Percentiles rank a stretch among this genome's conserved stretches.
Evolutionary conservation across 2,797 vertebrate species (phyloP).

Genomic region (Odontamblyopus lacepedii): DNA sequence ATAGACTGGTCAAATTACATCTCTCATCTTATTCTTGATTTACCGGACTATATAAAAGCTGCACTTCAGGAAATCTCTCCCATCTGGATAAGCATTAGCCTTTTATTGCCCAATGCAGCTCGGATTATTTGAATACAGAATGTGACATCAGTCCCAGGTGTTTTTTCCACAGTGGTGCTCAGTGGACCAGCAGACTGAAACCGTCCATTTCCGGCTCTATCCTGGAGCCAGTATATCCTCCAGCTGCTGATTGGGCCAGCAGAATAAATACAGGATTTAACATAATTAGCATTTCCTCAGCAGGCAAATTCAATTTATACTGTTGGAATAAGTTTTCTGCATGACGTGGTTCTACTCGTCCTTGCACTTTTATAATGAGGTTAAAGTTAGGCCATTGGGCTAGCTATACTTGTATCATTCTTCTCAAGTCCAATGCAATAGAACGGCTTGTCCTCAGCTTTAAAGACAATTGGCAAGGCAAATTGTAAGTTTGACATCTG

Average conservation of each 20-base stretch:
- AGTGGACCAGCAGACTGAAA: slow-evolving; percentile 9
- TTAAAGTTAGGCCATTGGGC: slow-evolving; percentile 40
- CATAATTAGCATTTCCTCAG: slow-evolving; percentile 35
- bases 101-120: background rate
- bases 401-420: background rate
- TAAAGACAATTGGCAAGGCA: slow-evolving; percentile 29
- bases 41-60: background rate
- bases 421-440: slow-evolving; percentile 13
- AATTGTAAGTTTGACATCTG: slow-evolving; percentile 23
- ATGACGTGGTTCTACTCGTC: slow-evolving; percentile 46
- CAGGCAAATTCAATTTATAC: slow-evolving; percentile 40
- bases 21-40: background rate
- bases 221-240: slow-evolving; percentile 19
- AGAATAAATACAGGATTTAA: slow-evolving; percentile 29
- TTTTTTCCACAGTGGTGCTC: slow-evolving; percentile 10
- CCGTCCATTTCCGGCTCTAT: slow-evolving; percentile 3
- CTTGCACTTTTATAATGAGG: slow-evolving; percentile 49
- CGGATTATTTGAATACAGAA: slow-evolving; percentile 3
- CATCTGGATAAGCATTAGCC: background rate
- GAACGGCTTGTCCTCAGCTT: slow-evolving; percentile 35
- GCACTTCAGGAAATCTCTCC: background rate
- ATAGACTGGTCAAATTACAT: background rate
- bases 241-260: slow-evolving; percentile 22
- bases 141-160: slow-evolving; percentile 13
- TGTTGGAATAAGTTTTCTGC: slow-evolving; percentile 45